Conservation (phyloP, 2,888 invertebrate genomes). For the Euspilapteryx auroguttella region DNA sequence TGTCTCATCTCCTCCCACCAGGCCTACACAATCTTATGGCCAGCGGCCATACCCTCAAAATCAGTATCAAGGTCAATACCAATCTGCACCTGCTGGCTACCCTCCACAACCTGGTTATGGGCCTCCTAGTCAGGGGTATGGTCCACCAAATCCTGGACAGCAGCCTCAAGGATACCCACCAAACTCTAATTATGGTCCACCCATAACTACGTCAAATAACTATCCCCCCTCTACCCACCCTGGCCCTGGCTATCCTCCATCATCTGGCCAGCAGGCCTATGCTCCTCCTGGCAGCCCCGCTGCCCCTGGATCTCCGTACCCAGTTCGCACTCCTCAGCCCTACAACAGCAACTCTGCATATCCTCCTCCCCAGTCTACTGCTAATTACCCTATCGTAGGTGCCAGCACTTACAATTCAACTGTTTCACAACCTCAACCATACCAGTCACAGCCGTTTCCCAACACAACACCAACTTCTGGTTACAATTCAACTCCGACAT, state of each 20-base stretch:
- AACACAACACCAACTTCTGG: constrained; percentile 53
- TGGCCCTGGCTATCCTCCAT: constrained; percentile 45
- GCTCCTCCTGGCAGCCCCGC: constrained; percentile 49
- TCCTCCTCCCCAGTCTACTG: constrained; percentile 23
- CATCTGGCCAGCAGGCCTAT: constrained; percentile 47
- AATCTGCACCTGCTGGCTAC: constrained; percentile 63
- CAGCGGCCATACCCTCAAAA: constrained; percentile 70
- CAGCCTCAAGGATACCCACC: constrained; percentile 71
- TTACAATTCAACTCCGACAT: constrained; percentile 53
- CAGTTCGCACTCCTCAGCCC: constrained; percentile 41
- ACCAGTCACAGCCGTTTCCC: constrained; percentile 52
- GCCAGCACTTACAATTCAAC: constrained; percentile 50
- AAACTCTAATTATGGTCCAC: constrained; percentile 64
- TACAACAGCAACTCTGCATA: constrained; percentile 49
- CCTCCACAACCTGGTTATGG: constrained; percentile 72
- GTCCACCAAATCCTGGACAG: constrained; percentile 61
- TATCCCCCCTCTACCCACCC: constrained; percentile 58
- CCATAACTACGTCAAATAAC: constrained; percentile 61
- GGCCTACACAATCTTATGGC: constrained; percentile 69
- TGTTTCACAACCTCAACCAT: constrained; percentile 45
- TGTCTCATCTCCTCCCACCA: constrained; percentile 55
- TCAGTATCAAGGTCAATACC: constrained; percentile 65
- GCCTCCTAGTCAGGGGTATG: constrained; percentile 67
- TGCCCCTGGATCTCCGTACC: constrained; percentile 40
- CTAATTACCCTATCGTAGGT: constrained; percentile 30